phyloP scores from a whole-genome alignment of 1,140 invertebrate genomes.

The Drosophila setifemur region DNA sequence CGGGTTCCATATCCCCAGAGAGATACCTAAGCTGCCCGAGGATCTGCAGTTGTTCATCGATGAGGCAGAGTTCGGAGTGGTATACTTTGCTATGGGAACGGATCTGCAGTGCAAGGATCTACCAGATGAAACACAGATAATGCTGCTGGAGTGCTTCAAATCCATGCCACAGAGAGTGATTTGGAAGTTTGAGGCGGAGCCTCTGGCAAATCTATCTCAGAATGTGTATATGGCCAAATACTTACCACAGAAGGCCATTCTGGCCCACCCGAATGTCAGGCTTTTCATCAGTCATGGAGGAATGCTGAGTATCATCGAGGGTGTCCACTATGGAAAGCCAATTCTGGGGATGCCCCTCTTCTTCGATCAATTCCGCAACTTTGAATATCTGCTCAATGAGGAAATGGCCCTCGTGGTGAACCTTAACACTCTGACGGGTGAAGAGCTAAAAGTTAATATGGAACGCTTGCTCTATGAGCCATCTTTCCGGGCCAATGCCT shows the following conservation, averaged over 20 bases:
- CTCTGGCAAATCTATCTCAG: constrained; percentile 82
- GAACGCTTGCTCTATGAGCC: constrained; percentile 39
- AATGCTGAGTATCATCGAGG: constrained; percentile 87
- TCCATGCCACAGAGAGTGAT: constrained; percentile 85
- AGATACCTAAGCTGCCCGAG: constrained; percentile 69
- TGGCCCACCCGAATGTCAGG: constrained; percentile 87
- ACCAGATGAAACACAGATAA: constrained; percentile 83
- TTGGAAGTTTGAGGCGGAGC: constrained; percentile 87
- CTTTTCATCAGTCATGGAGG: constrained; percentile 89
- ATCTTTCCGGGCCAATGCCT: constrained; percentile 77
- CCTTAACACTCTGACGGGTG: constrained; percentile 25
- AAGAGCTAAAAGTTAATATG: constrained; percentile 22
- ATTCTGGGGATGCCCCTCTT: constrained; percentile 88
- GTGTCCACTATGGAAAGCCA: constrained; percentile 87
- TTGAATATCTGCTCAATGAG: constrained; percentile 79
- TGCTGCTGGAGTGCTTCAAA: constrained; percentile 84
- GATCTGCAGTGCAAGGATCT: constrained; percentile 84
- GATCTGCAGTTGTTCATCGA: constrained; percentile 83
- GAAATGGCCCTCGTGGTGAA: constrained; percentile 80
- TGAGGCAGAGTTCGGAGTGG: constrained; percentile 83
- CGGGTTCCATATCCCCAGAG: constrained; percentile 83
- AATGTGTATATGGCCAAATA: constrained; percentile 86
- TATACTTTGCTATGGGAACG: constrained; percentile 86
- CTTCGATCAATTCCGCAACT: constrained; percentile 85
- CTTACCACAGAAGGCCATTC: constrained; percentile 88